Conservation (phyloP, 2,888 invertebrate species). For the Tetrapedia diversipes region DNA sequence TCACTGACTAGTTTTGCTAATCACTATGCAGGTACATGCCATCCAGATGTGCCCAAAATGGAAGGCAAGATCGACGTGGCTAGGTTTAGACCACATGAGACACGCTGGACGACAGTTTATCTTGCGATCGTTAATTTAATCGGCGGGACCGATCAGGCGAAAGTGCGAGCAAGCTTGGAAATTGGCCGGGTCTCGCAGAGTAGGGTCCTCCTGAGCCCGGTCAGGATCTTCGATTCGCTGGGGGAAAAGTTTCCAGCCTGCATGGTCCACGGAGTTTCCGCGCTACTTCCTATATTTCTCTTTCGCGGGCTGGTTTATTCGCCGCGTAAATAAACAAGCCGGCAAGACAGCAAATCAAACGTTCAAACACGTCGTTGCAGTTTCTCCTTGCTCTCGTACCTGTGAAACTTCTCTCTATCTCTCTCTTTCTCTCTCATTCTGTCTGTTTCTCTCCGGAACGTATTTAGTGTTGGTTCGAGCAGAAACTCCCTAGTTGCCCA, state of each 20-base stretch:
- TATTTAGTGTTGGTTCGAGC: too few relatives aligned
- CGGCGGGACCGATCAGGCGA: background rate
- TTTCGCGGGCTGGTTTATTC: conserved; percentile 40
- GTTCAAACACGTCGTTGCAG: conserved; percentile 59
- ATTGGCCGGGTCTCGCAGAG: conserved; percentile 6
- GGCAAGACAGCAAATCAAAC: conserved; percentile 63
- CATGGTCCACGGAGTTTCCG: conserved; percentile 16
- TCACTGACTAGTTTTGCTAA: too few relatives aligned
- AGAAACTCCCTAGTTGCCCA: too few relatives aligned
- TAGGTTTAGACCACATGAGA: background rate
- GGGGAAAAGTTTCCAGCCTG: conserved; percentile 35
- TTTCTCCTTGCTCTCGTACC: conserved; percentile 47
- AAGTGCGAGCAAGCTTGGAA: background rate
- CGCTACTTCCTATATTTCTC: conserved; percentile 54
- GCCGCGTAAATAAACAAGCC: conserved; percentile 61
- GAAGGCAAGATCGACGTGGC: background rate
- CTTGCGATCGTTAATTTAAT: conserved; percentile 16
- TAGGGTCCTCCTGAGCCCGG: background rate
- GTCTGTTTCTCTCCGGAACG: too few relatives aligned
- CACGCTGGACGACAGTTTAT: conserved; percentile 5
- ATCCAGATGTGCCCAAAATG: too few relatives aligned
- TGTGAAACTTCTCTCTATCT: conserved; percentile 46
- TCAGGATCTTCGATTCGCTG: conserved; percentile 17
- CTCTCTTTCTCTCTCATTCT: too few relatives aligned
- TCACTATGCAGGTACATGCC: too few relatives aligned